Evolutionary conservation across 2,888 invertebrate species (phyloP), one percentile per base, ranked within the genome.

Genomic region (Athalia rosae): DNA sequence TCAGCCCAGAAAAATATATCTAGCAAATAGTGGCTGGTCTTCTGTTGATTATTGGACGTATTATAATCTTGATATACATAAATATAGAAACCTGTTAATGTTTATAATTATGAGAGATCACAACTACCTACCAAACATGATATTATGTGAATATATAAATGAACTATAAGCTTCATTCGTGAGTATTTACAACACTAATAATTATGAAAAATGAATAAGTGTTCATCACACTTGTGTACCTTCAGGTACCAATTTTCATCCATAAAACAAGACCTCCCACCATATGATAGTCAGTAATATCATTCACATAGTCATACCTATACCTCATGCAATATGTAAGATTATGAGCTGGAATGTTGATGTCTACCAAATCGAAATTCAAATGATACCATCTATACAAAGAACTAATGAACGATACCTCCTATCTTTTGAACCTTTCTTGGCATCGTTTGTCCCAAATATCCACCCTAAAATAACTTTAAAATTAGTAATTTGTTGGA

Each of bases 381-480:
- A 11, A 67, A 67, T 50, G 67, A 6, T 67, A 67, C 67, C 67
- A 67, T 67, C 53, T 67, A 67, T 28, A 67, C 8, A 67, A 67
- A 53, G 67, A 67, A 67, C 67, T 67, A 9, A 28, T 67, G 53
- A 50, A 67, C 67, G 28, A 53, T 41, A 5, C 53, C 67, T 53
- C 15, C 15, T 50, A 4, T 15, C 11, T 28, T 67, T 28, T 67
- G 50, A 11, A 45, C 43, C 43, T 59, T 7, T n/a, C 11, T 53
- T 7, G 28, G 41, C 67, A 67, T 67, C 67, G 53, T 64, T 7
- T 6, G 4, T 47, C 45, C 13, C 15, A 58, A n/a, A 64, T 62
- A 11, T 43, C 8, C 41, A 41, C n/a, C 11, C 5, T 45, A 43
- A 45, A 47, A 47, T 47, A n/a, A 47, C 13, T 64, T 13, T 5